Conservation (phyloP, 2,888 invertebrate genomes). For the Mystacides longicornis region DNA sequence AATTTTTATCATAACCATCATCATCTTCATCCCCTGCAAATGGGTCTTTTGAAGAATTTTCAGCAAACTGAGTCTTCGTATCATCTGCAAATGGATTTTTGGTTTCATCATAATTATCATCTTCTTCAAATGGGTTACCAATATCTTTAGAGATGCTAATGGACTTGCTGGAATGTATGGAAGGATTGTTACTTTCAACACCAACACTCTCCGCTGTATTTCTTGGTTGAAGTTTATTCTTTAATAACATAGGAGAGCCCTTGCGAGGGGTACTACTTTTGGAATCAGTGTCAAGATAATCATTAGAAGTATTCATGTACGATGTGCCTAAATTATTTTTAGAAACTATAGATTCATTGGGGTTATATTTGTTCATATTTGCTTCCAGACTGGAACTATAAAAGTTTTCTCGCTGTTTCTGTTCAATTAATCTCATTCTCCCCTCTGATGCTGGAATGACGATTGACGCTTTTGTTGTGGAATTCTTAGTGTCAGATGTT, state of each 20-base stretch:
- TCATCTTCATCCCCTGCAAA: conserved; percentile 53
- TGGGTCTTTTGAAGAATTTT: conserved; percentile 57
- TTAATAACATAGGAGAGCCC: conserved; percentile 20
- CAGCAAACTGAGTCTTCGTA: too few relatives aligned
- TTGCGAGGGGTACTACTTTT: conserved; percentile 21
- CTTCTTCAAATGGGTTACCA: conserved; percentile 26
- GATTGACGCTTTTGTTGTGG: conserved; percentile 34
- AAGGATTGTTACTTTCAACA: conserved; percentile 1
- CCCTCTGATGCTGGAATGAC: conserved; percentile 51
- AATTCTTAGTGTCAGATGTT: too few relatives aligned
- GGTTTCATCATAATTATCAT: conserved; percentile 25
- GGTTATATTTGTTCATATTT: conserved; percentile 38
- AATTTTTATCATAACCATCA: conserved; percentile 65
- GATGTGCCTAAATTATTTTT: conserved; percentile 13
- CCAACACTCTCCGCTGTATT: conserved; percentile 3
- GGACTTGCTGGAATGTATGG: not conserved
- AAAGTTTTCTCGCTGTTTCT: conserved; percentile 31
- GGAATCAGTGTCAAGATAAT: conserved; percentile 20
- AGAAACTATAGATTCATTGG: conserved; percentile 21
- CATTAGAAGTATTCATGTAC: conserved; percentile 19
- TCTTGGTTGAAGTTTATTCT: conserved; percentile 13
- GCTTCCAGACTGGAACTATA: conserved; percentile 59
- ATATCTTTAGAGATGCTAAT: conserved; percentile 4
- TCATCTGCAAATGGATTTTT: conserved; percentile 39
- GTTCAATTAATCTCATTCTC: conserved; percentile 48